These are phyloP conservation scores for Meloidogyne exigua DNA, from an alignment of 1,140 invertebrate species.

Conservation along the genomic window DNA sequence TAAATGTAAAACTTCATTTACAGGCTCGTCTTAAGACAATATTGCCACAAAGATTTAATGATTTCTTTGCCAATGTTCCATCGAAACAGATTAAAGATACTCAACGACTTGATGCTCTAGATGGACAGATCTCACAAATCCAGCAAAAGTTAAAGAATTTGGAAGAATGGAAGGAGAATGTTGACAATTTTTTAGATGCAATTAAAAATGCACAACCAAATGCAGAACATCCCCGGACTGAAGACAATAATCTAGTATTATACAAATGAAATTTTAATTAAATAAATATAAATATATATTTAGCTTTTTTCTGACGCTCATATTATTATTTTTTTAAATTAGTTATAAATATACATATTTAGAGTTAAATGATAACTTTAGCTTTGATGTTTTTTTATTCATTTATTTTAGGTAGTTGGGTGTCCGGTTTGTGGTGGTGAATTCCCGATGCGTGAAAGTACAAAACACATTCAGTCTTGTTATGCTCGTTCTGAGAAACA, in stretches of 20 bases:
- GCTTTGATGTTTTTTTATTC: background rate
- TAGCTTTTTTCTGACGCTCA: no score
- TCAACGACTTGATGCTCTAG: constrained; percentile 17
- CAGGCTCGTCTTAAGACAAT: constrained; percentile 25
- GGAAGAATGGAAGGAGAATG: constrained; percentile 30
- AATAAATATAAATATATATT: no score
- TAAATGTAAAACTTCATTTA: background rate
- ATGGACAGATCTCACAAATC: constrained; percentile 15
- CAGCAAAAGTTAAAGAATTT: constrained; percentile 32
- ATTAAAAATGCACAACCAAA: constrained; percentile 16
- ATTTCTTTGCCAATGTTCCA: constrained; percentile 21
- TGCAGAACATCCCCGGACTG: background rate
- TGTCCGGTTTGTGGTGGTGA: constrained; percentile 52
- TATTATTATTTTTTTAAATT: no score
- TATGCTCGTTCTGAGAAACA: constrained; percentile 83
- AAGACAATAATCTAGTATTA: constrained; percentile 31
- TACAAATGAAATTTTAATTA: background rate
- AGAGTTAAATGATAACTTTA: no score
- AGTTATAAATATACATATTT: no score
- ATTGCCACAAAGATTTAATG: constrained; percentile 33
- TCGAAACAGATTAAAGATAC: constrained; percentile 25
- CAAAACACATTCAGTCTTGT: constrained; percentile 66
- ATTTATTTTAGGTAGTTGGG: constrained; percentile 38
- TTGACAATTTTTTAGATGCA: constrained; percentile 9
- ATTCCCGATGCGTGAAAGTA: constrained; percentile 21